Evolutionary conservation across 2,797 vertebrate species (phyloP), one percentile per base, ranked within the genome.

Genomic region (Sebastes steindachneri): DNA sequence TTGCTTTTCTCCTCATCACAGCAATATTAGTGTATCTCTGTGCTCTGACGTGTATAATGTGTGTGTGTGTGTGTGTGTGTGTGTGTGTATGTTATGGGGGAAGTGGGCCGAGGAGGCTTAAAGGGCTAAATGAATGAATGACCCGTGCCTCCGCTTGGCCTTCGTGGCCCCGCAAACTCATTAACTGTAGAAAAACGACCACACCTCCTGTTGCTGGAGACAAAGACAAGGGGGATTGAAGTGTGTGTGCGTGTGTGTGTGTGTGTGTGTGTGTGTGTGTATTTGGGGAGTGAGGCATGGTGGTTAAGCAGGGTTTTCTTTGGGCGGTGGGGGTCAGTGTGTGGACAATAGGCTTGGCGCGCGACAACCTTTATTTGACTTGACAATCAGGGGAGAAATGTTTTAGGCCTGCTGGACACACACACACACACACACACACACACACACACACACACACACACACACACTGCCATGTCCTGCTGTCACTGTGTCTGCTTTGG

Each of bases 141-240:
- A 91, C 89, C 88, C 69, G 64, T 87, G 89, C 77, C 88, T 77
- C 82, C 33, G 29, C 68, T 79, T 84, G 74, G 88, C 41, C 88
- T 80, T 79, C 1, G 33, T 85, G 74, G 77, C 83, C 85, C 85
- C 66, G 11, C 86, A 68, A 81, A 91, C 86, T 91, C 92, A 94
- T 94, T 95, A 94, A 94, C 91, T 89, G 89, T 82, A 86, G 88
- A 73, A 80, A 91, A 93, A 89, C 60, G 41, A 88, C 89, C 90
- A 82, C 88, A 92, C 91, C 93, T 95, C 93, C 94, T 95, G 95
- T 95, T 95, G 92, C 87, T 89, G 73, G n/a, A 85, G 84, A 91
- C 89, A 89, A 90, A 92, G 85, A 82, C 5, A 14, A 53, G 78
- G 68, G 74, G 68, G 60, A 58, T 15, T 51, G 41, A 80, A 72